Base-by-base conservation (phyloP, 1,140 invertebrate species). In the Lamellibrachia luymesi region DNA sequence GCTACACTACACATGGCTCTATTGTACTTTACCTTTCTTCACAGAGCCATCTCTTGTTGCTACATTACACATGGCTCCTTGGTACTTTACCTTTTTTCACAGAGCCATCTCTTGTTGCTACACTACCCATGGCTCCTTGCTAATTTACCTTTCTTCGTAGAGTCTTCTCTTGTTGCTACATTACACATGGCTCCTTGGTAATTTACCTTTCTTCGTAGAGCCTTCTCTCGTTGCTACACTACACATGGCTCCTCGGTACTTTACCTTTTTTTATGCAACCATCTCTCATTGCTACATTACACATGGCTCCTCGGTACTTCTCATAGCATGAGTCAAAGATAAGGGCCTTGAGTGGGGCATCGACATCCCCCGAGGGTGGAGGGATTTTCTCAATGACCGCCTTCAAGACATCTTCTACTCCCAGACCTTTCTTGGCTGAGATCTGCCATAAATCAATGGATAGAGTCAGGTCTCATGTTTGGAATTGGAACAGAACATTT, bases 321-420 rank as follows among this genome's bases (percentile, higher is more conserved):
- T 99, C 98, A 96, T 98, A 99, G 98, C 98, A 99, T 91, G 98
- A 98, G 96, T 99, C 99, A 97, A 99, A 99, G 90, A 99, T 96
- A 38, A 99, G 96, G 0, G 98, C 98, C 95, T 97, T 97, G 90
- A 99, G 97, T 49, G 97, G 97, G 50, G 97, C 97, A 10, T 97
- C 95, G 93, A 97, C 95, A 93, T 96, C 95, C 93, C 95, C 95
- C 17, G 49, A 93, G 5, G 99, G 99, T 2, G 97, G 97, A 89
- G 98, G 98, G 95, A 99, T 97, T 95, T 96, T 97, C 94, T 98
- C 97, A 92, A 99, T 97, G 8, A 99, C 96, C 13, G 97, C 97
- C 95, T 98, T 96, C 56, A 99, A 95, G 27, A 99, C 96, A 93
- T 98, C 96, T 38, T 97, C 97, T 2, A 99, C 97, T 80, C 98